A percentile compares a stretch with the other conserved stretches of the same genome.
Evolutionary conservation across 2,797 vertebrate genomes (phyloP).

Genomic region (Acrossocheilus wenchowensis): DNA sequence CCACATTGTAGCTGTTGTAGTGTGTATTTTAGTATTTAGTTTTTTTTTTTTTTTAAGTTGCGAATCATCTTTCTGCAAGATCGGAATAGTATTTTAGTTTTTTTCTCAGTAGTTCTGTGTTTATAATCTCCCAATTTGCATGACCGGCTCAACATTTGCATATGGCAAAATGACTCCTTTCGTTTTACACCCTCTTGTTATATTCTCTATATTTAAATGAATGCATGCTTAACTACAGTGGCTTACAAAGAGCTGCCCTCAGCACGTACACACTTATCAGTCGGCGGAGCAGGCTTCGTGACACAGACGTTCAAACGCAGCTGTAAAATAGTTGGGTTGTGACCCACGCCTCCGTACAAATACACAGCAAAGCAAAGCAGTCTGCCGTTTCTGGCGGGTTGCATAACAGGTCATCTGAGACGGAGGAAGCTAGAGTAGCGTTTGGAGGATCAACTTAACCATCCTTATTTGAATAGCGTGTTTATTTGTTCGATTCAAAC

Average conservation of each 20-base stretch:
- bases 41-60: background rate
- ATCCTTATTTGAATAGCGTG: conserved; percentile 2
- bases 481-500: background rate
- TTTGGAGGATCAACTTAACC: background rate
- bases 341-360: conserved; percentile 50
- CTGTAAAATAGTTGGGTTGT: conserved; percentile 51
- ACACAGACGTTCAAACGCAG: conserved; percentile 55
- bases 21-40: background rate
- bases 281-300: background rate
- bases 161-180: background rate
- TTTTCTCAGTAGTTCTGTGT: conserved; percentile 11
- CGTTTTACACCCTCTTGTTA: background rate
- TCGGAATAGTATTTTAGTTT: background rate
- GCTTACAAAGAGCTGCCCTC: conserved; percentile 42
- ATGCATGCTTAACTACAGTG: conserved; percentile 27
- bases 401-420: conserved; percentile 73
- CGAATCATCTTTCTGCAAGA: background rate
- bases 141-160: conserved; percentile 26
- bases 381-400: conserved; percentile 70
- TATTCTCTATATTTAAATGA: background rate
- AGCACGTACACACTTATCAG: conserved; percentile 57
- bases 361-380: conserved; percentile 48
- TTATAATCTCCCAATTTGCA: background rate
- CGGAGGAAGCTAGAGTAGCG: background rate
- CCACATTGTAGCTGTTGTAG: background rate